Evolutionary conservation across 2,888 invertebrate genomes (phyloP), one percentile per base, ranked within the genome.

Genomic region (Aporophyla lueneburgensis): DNA sequence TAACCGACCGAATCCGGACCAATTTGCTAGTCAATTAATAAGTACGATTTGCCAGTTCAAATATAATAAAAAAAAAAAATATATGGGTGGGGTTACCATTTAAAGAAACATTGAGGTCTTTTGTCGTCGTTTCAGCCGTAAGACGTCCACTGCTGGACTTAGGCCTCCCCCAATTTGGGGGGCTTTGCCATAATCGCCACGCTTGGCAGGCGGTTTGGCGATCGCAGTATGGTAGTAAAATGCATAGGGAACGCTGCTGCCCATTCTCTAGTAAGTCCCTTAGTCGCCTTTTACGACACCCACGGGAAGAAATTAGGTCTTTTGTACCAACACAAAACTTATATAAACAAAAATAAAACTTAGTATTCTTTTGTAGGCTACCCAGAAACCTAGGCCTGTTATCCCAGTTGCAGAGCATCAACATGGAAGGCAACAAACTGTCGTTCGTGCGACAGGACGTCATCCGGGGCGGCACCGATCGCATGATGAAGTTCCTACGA

Each of bases 381-480:
- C 97, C 97, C 4, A 92, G 91, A 63, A 97, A 97, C 86, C 89
- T 97, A 3, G 97, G 97, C 0, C 89, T 97, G 2, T 96, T 99
- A 88, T 97, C 98, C 0, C 98, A 98, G 91, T 95, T 99, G 76
- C 98, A 98, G 89, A 98, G 98, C 86, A 97, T 99, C 70, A 98
- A 97, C 82, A 97, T 99, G 89, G 98, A 99, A 86, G 99, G 99
- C 9, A 99, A 99, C 95, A 98, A 98, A 88, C 96, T 99, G 86
- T 97, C 98, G 88, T 98, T 98, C 71, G 98, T 99, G 49, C 96
- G 99, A 54, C 97, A 98, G 78, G 99, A 99, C 93, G 97, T 99
- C 74, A 97, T 99, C 71, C 97, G 98, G 91, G 98, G 98, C 78
- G 99, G 99, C n/a, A 98, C 99, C 0, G 97, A 97, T 59, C 95